Conservation (phyloP, 1,140 invertebrate species). For the Nixonia krombeini region DNA sequence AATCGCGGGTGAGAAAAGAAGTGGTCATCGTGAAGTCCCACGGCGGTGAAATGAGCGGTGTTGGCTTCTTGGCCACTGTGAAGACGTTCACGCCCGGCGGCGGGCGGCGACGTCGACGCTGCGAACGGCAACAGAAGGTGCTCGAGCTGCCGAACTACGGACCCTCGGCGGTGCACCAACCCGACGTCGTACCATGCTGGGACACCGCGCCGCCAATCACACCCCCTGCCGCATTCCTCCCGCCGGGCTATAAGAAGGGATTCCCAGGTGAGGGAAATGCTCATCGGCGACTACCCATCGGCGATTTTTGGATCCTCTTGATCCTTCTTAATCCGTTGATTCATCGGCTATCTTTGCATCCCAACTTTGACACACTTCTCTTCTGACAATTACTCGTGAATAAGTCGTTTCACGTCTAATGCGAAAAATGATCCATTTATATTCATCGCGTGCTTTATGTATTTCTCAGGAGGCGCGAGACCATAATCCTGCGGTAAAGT, state of each 20-base stretch:
- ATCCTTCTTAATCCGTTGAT: no score
- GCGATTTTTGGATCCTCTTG: no score
- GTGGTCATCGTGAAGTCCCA: background rate
- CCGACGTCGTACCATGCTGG: constrained; percentile 75
- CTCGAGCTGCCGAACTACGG: constrained; percentile 73
- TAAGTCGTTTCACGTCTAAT: no score
- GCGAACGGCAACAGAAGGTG: constrained; percentile 75
- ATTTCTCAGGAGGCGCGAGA: no score
- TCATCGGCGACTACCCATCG: no score
- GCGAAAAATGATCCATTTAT: no score
- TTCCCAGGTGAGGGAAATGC: constrained; percentile 55
- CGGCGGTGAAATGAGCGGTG: constrained; percentile 72
- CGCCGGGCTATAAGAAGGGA: constrained; percentile 73
- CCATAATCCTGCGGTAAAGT: no score
- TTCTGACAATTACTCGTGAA: no score
- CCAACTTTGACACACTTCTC: no score
- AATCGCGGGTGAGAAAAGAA: no score
- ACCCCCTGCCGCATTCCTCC: constrained; percentile 77
- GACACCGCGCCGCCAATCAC: constrained; percentile 76
- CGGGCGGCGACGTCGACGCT: constrained; percentile 73
- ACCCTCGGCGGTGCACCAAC: constrained; percentile 66
- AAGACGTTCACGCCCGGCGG: constrained; percentile 78
- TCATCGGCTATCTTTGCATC: no score
- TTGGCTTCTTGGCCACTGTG: constrained; percentile 75
- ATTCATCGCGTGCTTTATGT: no score